A percentile compares a stretch with the other conserved stretches of the same genome.
These are phyloP conservation scores for Xylota segnis DNA, from an alignment of 2,888 invertebrate species.

Conservation along the genomic window DNA sequence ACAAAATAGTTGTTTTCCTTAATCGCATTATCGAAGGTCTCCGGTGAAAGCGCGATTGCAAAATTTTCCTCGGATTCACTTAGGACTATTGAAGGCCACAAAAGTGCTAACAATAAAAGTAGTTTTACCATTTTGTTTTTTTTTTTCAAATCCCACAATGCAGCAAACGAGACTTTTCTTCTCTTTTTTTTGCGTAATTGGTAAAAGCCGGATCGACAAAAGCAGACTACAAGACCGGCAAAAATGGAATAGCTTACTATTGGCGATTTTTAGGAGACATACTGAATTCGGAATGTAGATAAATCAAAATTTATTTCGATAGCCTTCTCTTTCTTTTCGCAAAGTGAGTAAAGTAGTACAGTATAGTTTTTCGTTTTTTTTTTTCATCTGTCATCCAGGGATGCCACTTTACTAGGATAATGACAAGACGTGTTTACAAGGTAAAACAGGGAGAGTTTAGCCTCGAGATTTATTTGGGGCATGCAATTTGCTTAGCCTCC, in stretches of 20 bases:
- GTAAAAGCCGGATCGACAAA: neutral
- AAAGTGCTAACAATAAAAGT: conserved; percentile 31
- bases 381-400: neutral
- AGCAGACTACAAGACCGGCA: conserved; percentile 31
- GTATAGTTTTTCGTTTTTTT: neutral
- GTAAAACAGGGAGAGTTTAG: too few species aligned
- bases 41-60: conserved; percentile 85
- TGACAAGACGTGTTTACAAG: too few species aligned
- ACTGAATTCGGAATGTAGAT: conserved; percentile 24
- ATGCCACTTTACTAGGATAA: neutral
- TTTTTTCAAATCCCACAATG: too few species aligned
- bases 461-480: too few species aligned
- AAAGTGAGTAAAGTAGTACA: neutral
- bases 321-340: neutral
- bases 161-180: too few species aligned
- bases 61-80: conserved; percentile 79
- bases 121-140: conserved; percentile 52
- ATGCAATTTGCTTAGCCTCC: too few species aligned
- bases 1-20: conserved; percentile 90
- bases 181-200: neutral
- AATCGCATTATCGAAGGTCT: conserved; percentile 87
- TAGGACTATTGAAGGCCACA: conserved; percentile 53
- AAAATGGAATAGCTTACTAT: conserved; percentile 47
- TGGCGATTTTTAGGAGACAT: conserved; percentile 23
- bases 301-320: neutral